These are phyloP conservation scores for Caerostris darwini DNA, from an alignment of 1,140 invertebrate genomes.

Conservation along the genomic window DNA sequence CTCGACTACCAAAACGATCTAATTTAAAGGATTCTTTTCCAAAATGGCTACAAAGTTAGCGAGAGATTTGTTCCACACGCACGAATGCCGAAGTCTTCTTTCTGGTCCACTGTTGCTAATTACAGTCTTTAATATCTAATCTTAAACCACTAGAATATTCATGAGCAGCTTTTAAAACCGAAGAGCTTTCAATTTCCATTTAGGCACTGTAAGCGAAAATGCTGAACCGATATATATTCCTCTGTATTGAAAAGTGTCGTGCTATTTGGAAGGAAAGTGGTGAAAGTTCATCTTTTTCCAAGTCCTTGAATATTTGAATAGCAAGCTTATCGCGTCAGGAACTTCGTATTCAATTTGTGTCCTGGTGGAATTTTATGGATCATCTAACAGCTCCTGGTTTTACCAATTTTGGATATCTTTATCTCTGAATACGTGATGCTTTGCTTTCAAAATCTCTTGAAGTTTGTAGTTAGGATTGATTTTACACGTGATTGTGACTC, in stretches of 20 bases:
- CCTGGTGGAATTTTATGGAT: conserved; percentile 33
- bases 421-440: background rate
- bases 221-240: background rate
- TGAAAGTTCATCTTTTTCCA: background rate
- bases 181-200: conserved; percentile 46
- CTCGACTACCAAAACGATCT: background rate
- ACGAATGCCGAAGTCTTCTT: background rate
- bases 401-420: conserved; percentile 19
- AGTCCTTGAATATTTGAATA: conserved; percentile 32
- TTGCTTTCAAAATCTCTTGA: background rate
- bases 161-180: conserved; percentile 28
- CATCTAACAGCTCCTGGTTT: conserved; percentile 38
- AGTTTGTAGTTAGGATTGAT: no score
- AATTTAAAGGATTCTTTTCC: conserved; percentile 3
- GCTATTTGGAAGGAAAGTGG: background rate
- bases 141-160: conserved; percentile 31
- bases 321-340: conserved; percentile 8
- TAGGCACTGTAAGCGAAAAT: conserved; percentile 5
- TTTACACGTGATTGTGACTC: no score
- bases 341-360: conserved; percentile 39
- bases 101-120: background rate
- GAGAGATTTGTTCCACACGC: background rate
- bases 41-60: background rate
- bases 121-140: conserved; percentile 1
- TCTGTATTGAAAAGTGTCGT: conserved; percentile 17